phyloP scores from a whole-genome alignment of 2,797 vertebrate genomes.

The Clamator glandarius region DNA sequence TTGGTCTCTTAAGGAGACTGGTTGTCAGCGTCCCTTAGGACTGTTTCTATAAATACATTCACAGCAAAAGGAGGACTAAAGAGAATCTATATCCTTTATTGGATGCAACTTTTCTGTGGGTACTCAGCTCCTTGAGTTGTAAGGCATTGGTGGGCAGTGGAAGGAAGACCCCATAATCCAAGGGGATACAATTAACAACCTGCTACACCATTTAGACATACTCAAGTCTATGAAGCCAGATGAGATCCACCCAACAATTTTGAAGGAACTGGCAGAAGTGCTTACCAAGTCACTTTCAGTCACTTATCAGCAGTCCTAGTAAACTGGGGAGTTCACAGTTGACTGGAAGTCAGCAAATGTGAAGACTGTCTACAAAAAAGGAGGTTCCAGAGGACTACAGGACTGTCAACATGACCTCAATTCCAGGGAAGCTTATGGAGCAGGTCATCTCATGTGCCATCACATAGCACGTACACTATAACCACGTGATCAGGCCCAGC shows the following conservation, averaged over 20 bases:
- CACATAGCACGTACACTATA: too few relatives aligned
- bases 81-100: not conserved
- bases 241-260: not conserved
- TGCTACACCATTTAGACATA: not conserved
- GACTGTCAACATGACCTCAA: not conserved
- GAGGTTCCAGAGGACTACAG: not conserved
- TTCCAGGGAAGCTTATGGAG: not conserved
- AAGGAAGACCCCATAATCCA: not conserved
- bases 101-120: not conserved
- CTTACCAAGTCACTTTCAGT: not conserved
- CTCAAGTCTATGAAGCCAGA: not conserved
- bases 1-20: not conserved
- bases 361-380: not conserved
- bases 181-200: not conserved
- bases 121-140: not conserved
- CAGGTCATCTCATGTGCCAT: not conserved
- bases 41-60: not conserved
- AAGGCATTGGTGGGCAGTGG: not conserved
- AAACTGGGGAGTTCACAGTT: not conserved
- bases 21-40: not conserved
- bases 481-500: too few relatives aligned
- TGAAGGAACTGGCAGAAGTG: not conserved
- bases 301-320: not conserved
- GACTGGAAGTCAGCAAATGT: not conserved
- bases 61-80: not conserved